Evolutionary conservation across 2,113 vertebrate genomes (phyloP), one percentile per base, ranked within the genome.

Genomic region (Zapus hudsonius): DNA sequence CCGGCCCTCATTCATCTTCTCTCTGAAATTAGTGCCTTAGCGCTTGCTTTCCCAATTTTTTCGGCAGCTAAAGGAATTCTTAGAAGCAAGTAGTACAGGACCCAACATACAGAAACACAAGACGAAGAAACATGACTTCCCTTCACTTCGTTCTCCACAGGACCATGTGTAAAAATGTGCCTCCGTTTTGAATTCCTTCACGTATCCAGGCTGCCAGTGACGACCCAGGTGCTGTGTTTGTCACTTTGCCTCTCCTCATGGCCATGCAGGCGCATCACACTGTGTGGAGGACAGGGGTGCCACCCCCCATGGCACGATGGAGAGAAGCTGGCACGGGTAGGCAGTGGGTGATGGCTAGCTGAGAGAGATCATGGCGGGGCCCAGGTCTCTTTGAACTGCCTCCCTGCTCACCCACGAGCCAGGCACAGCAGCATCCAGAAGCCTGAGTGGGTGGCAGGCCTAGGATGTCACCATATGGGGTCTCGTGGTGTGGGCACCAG

Each of bases 261-360:
- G n/a, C n/a, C 12, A 47, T 2, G 1, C 0, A 52, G 55, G 3
- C 0, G 4, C 38, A 3, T 40, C 7, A 1, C 3, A 0, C 5
- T 33, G 52, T 47, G 79, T 52, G 19, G 67, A 55, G 29, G 1
- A 2, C 19, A 29, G 72, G 20, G 20, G 33, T 25, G 4, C 1
- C 31, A 20, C 10, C 6, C 13, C 72, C 25, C 42, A 29, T 31
- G 52, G 47, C 29, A 23, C 0, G 13, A 23, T 7, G 4, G 42
- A 22, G 55, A 11, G 72, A 33, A 38, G 22, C 8, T 0, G 29
- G 59, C 25, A 16, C 16, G 23, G 15, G 52, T 13, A 17, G 64
- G 47, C 38, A n/a, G 61, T 9, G 29, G 73, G 6, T n/a, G n/a
- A 55, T 13, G 7, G 67, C n/a, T 72, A n/a, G 40, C 6, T n/a